Percentiles rank a stretch among this genome's conserved stretches.
phyloP scores from a whole-genome alignment of 2,888 invertebrate genomes.

The Agrenia bidenticulata region DNA sequence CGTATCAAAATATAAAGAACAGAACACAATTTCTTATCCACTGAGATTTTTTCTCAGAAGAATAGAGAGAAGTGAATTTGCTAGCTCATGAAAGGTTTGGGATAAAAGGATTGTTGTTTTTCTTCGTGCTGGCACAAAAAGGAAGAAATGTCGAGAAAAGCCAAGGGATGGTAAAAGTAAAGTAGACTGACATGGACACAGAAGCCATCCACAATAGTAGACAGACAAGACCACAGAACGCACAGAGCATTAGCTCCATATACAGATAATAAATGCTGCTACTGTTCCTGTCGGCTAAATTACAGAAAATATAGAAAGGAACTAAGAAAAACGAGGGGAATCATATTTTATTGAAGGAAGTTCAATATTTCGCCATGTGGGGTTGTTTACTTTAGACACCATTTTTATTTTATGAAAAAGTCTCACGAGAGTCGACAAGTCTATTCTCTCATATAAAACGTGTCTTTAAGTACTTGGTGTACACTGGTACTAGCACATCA shows the following conservation, averaged over 20 bases:
- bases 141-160: not conserved
- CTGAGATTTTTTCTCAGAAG: too few species aligned
- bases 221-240: too few species aligned
- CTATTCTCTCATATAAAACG: not conserved
- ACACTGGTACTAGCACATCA: conserved; percentile 8
- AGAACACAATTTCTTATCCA: too few species aligned
- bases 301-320: conserved; percentile 2
- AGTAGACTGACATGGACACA: conserved; percentile 2
- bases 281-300: not conserved
- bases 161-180: not conserved
- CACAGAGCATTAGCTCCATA: not conserved
- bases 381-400: conserved; percentile 49
- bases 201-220: not conserved
- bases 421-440: conserved; percentile 18
- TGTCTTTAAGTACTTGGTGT: too few species aligned
- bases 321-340: conserved; percentile 4
- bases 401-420: conserved; percentile 45
- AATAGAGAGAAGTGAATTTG: not conserved
- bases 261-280: not conserved
- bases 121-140: conserved; percentile 11
- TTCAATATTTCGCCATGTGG: conserved; percentile 52
- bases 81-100: conserved; percentile 12
- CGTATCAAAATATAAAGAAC: too few species aligned
- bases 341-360: conserved; percentile 25
- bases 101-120: conserved; percentile 17